Percentiles rank a stretch among this genome's conserved stretches.
Conservation (phyloP, 2,113 vertebrate species). For the Nettapus auritus region DNA sequence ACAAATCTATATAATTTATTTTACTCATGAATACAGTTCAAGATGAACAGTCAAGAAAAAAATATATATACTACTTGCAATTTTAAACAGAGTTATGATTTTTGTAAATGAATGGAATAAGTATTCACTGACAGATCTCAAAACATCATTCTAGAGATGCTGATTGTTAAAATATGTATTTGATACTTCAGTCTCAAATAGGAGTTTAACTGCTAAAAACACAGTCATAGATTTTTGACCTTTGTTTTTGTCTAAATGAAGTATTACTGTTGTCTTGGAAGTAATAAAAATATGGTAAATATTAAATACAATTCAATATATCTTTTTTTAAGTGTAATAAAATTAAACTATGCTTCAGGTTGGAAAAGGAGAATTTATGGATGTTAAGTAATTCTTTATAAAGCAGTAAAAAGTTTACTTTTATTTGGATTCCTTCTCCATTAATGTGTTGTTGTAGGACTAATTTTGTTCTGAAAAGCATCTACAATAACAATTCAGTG, state of each 20-base stretch:
- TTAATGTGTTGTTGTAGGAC: background rate
- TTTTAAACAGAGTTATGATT: background rate
- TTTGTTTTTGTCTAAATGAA: background rate
- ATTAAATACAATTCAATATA: background rate
- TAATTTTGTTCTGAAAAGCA: background rate
- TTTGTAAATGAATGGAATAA: background rate
- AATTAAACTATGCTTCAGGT: background rate
- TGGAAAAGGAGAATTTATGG: background rate
- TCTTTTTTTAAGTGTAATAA: background rate
- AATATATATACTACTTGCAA: background rate
- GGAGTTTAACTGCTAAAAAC: background rate
- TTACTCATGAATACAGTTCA: background rate
- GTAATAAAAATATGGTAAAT: background rate
- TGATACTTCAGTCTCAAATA: background rate
- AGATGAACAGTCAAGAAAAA: background rate
- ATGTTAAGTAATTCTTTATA: background rate
- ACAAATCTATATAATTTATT: background rate
- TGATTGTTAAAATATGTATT: background rate
- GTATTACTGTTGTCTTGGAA: background rate
- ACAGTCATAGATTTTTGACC: background rate
- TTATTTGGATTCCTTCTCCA: background rate
- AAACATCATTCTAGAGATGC: background rate
- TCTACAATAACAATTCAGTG: background rate
- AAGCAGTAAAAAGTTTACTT: background rate
- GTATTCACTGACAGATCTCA: background rate